These are phyloP conservation scores for Synanthedon vespiformis DNA, from an alignment of 2,888 invertebrate species.

Conservation along the genomic window DNA sequence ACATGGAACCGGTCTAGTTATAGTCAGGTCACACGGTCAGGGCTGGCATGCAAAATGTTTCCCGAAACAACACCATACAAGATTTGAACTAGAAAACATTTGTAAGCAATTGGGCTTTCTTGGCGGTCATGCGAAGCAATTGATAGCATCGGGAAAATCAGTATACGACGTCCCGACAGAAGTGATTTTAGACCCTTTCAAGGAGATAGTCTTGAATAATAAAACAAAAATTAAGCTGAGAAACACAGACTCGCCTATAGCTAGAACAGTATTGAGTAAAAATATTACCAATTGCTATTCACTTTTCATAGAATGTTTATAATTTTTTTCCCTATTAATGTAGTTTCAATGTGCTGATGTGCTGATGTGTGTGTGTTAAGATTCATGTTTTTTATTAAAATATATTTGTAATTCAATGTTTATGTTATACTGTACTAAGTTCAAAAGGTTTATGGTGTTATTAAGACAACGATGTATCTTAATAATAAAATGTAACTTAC, in stretches of 20 bases:
- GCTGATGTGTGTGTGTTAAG: neutral
- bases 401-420: slow-evolving; percentile 2
- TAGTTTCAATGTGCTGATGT: no score
- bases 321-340: slow-evolving; percentile 5
- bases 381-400: neutral
- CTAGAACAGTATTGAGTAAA: slow-evolving; percentile 29
- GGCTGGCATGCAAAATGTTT: slow-evolving; percentile 79
- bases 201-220: slow-evolving; percentile 46
- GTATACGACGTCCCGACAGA: slow-evolving; percentile 30
- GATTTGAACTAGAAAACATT: slow-evolving; percentile 66
- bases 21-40: slow-evolving; percentile 74
- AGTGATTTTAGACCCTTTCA: slow-evolving; percentile 40
- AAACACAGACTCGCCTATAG: slow-evolving; percentile 43
- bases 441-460: no score
- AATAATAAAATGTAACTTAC: no score
- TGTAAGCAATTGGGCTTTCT: slow-evolving; percentile 74
- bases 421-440: neutral
- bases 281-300: slow-evolving; percentile 42
- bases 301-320: slow-evolving; percentile 61
- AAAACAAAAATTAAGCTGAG: slow-evolving; percentile 46
- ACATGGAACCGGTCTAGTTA: slow-evolving; percentile 74
- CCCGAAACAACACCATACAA: slow-evolving; percentile 60
- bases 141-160: slow-evolving; percentile 24
- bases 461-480: no score
- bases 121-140: slow-evolving; percentile 63